These are phyloP conservation scores for Uloborus diversus DNA, from an alignment of 1,140 invertebrate species.

Conservation along the genomic window DNA sequence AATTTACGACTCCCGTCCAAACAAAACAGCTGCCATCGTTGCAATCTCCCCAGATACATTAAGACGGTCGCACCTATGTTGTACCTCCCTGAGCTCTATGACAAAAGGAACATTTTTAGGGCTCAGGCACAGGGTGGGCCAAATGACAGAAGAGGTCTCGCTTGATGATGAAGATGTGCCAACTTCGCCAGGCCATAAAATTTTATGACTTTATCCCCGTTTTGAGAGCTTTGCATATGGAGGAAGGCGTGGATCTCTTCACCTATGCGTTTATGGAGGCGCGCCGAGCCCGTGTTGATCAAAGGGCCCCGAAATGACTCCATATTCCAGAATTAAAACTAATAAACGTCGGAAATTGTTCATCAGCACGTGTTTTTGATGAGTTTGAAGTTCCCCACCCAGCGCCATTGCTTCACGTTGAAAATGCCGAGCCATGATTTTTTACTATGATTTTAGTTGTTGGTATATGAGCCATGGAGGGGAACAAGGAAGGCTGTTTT, in stretches of 20 bases:
- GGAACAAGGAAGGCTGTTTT: too few species aligned
- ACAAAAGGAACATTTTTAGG: slow-evolving; percentile 43
- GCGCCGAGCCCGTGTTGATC: slow-evolving; percentile 27
- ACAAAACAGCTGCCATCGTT: slow-evolving; percentile 29
- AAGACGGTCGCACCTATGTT: neutral
- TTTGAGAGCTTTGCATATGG: slow-evolving; percentile 27
- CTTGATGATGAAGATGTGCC: slow-evolving; percentile 49
- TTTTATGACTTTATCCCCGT: slow-evolving; percentile 24
- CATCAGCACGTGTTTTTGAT: slow-evolving; percentile 49
- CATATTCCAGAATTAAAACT: slow-evolving; percentile 49
- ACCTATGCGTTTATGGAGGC: slow-evolving; percentile 6
- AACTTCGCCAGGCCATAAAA: slow-evolving; percentile 32
- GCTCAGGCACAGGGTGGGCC: neutral
- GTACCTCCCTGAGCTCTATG: neutral
- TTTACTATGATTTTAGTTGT: too few species aligned
- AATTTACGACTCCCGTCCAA: slow-evolving; percentile 7
- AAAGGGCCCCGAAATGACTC: slow-evolving; percentile 31
- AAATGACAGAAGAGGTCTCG: neutral
- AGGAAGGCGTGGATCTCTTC: neutral
- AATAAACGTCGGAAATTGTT: slow-evolving; percentile 47
- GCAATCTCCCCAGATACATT: slow-evolving; percentile 1
- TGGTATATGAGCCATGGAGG: too few species aligned
- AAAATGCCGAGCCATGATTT: too few species aligned
- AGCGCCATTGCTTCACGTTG: neutral
- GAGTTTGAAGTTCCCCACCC: slow-evolving; percentile 36